These are phyloP conservation scores for Scrobipalpa atriplicella DNA, from an alignment of 2,888 invertebrate species.

Conservation along the genomic window DNA sequence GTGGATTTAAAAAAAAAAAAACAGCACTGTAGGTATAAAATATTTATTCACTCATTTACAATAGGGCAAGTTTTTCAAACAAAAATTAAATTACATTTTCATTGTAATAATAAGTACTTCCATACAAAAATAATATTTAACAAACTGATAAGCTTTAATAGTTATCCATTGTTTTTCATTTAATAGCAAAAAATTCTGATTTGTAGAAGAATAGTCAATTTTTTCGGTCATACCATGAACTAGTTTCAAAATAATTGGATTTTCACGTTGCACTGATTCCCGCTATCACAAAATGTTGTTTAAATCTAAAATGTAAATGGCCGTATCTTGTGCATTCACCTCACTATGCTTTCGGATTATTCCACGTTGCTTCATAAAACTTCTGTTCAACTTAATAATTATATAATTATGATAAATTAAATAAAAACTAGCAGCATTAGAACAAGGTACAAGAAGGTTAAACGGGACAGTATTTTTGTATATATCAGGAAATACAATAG, in stretches of 20 bases:
- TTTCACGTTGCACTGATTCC: neutral
- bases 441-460: too few relatives aligned
- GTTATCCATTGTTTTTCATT: constrained; percentile 1
- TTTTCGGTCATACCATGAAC: constrained; percentile 2
- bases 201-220: constrained; percentile 6
- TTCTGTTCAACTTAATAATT: neutral
- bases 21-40: too few relatives aligned
- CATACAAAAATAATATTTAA: neutral
- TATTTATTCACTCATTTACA: too few relatives aligned
- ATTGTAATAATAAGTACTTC: neutral
- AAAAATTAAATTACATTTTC: too few relatives aligned
- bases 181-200: neutral
- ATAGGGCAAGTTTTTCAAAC: too few relatives aligned
- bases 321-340: constrained; percentile 17
- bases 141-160: constrained; percentile 6
- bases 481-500: too few relatives aligned
- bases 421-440: too few relatives aligned
- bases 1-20: too few relatives aligned
- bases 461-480: too few relatives aligned
- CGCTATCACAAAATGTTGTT: constrained; percentile 15
- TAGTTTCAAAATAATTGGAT: constrained; percentile 12
- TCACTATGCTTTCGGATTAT: neutral
- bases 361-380: neutral
- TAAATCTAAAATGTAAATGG: constrained; percentile 15
- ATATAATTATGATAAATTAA: neutral